A percentile compares a stretch with the other conserved stretches of the same genome.
These are phyloP conservation scores for Tichodroma muraria DNA, from an alignment of 2,113 vertebrate species.

Conservation along the genomic window DNA sequence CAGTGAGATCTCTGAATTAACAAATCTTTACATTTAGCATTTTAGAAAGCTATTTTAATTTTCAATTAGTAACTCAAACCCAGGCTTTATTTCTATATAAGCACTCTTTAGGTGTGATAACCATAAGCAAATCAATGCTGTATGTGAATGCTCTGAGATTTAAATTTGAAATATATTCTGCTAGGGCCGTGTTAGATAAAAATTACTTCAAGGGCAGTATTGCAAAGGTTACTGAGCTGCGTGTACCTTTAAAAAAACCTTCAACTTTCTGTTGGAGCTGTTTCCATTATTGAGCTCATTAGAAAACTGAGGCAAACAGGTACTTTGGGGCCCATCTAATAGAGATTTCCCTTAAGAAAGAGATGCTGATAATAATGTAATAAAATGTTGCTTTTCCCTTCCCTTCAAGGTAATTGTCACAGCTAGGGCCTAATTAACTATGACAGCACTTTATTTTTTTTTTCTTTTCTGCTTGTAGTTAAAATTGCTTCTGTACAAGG, in stretches of 20 bases:
- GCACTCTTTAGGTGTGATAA: neutral
- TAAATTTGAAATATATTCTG: neutral
- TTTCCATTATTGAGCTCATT: neutral
- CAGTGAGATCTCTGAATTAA: neutral
- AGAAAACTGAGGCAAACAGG: neutral
- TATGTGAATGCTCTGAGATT: neutral
- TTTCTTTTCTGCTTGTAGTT: neutral
- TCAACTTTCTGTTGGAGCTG: neutral
- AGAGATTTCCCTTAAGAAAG: neutral
- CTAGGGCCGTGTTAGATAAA: neutral
- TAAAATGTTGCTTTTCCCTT: neutral
- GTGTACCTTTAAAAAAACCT: neutral
- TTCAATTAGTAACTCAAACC: neutral
- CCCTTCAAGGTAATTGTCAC: neutral
- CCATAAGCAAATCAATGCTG: neutral
- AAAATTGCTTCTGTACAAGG: neutral
- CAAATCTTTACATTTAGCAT: neutral
- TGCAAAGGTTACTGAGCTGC: neutral
- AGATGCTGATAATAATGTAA: neutral
- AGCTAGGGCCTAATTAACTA: neutral
- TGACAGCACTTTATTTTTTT: neutral
- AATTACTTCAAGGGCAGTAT: neutral
- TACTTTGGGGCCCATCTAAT: neutral
- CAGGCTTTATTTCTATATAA: neutral
- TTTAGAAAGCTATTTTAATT: neutral